Percentiles rank a stretch among this genome's conserved stretches.
These are phyloP conservation scores for Siniperca knerii DNA, from an alignment of 2,113 vertebrate genomes.

Conservation along the genomic window DNA sequence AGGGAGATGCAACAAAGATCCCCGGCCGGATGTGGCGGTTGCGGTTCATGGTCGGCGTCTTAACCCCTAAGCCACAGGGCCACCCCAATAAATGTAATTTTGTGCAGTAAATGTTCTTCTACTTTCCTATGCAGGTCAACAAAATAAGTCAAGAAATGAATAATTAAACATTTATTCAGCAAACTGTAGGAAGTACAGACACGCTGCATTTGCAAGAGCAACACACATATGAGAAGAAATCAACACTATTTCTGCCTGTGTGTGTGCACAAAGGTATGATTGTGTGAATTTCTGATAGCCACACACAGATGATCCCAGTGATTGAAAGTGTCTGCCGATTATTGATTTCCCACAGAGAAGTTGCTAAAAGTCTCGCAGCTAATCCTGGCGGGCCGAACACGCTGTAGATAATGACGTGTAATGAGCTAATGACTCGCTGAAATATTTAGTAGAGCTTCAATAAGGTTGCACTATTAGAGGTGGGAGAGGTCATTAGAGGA, in stretches of 20 bases:
- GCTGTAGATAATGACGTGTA: constrained; percentile 84
- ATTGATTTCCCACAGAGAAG: constrained; percentile 84
- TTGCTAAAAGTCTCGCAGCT: constrained; percentile 81
- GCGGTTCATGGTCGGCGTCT: not conserved
- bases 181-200: not conserved
- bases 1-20: not conserved
- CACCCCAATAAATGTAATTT: too few relatives aligned
- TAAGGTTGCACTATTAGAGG: constrained; percentile 76
- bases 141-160: not conserved
- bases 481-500: constrained; percentile 78
- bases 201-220: not conserved
- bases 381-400: constrained; percentile 78
- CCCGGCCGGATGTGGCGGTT: not conserved
- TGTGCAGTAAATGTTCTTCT: not conserved
- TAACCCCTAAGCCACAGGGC: too few relatives aligned
- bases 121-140: not conserved
- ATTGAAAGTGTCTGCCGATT: constrained; percentile 80
- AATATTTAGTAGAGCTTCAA: constrained; percentile 86
- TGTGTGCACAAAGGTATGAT: constrained; percentile 13
- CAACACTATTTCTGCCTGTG: not conserved
- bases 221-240: not conserved
- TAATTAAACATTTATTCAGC: not conserved
- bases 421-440: constrained; percentile 87
- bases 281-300: constrained; percentile 63
- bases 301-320: constrained; percentile 60